A percentile compares a stretch with the other conserved stretches of the same genome.
Conservation (phyloP, 2,888 invertebrate species). For the Epistrophe eligans region DNA sequence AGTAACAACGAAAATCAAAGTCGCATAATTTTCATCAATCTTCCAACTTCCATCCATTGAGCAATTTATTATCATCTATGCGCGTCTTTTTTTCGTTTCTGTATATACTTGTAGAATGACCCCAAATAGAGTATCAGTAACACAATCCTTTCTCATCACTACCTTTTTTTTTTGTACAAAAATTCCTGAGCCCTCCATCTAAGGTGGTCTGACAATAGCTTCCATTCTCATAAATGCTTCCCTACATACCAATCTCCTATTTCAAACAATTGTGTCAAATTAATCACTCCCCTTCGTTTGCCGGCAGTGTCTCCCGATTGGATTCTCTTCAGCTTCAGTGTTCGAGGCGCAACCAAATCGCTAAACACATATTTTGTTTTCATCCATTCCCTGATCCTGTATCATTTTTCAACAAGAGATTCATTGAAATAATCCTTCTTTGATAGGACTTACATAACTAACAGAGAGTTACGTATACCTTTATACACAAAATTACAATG, state of each 20-base stretch:
- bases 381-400: slow-evolving; percentile 52
- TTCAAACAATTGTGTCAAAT: slow-evolving; percentile 72
- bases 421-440: slow-evolving; percentile 69
- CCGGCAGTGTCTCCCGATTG: slow-evolving; percentile 31
- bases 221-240: slow-evolving; percentile 49
- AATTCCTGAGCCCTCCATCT: slow-evolving; percentile 25
- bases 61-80: slow-evolving; percentile 62
- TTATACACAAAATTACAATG: slow-evolving; percentile 12
- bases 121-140: slow-evolving; percentile 68
- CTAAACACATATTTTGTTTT: slow-evolving; percentile 32
- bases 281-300: slow-evolving; percentile 59
- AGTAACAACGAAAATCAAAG: slow-evolving; percentile 8
- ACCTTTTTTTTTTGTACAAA: not conserved
- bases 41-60: slow-evolving; percentile 29
- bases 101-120: slow-evolving; percentile 1
- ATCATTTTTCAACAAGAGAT: slow-evolving; percentile 65
- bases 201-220: slow-evolving; percentile 72
- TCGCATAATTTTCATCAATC: slow-evolving; percentile 32
- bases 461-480: not conserved
- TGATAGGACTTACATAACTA: slow-evolving; percentile 47
- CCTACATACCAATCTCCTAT: slow-evolving; percentile 27
- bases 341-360: slow-evolving; percentile 8
- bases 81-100: slow-evolving; percentile 26
- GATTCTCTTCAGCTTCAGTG: slow-evolving; percentile 13
- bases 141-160: slow-evolving; percentile 56